Conservation (phyloP, 2,797 vertebrate genomes). For the Eulemur coronatus region DNA sequence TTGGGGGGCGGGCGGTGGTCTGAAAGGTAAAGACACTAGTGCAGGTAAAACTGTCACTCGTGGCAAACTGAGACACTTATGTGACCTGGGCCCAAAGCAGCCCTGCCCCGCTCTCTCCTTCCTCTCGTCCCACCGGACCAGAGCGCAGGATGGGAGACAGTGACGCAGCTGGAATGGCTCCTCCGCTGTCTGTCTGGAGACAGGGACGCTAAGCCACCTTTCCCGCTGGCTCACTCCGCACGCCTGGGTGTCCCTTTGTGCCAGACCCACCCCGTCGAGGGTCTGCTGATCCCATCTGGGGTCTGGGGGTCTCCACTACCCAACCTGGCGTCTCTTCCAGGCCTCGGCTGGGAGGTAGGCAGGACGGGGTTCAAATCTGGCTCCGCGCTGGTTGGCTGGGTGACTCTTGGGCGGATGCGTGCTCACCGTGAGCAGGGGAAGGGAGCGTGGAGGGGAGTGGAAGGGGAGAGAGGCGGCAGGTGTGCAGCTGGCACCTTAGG, state of each 20-base stretch:
- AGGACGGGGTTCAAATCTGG: neutral
- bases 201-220: neutral
- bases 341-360: neutral
- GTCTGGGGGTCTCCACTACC: neutral
- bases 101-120: neutral
- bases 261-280: neutral
- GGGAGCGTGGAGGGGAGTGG: fast-evolving
- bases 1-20: fast-evolving
- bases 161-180: neutral
- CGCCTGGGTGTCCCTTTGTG: too few species aligned
- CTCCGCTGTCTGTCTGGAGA: neutral
- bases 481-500: fast-evolving
- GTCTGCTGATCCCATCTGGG: neutral
- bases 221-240: neutral
- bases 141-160: neutral
- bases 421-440: neutral
- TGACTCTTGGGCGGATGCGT: too few species aligned
- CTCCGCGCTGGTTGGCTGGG: neutral
- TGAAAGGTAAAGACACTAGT: neutral
- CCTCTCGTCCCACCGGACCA: neutral
- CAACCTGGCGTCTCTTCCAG: neutral
- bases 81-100: neutral
- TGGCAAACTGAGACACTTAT: neutral
- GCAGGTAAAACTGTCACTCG: fast-evolving
- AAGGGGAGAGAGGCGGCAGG: neutral